phyloP scores from a whole-genome alignment of 2,888 invertebrate species.

The Drosophila ezoana region DNA sequence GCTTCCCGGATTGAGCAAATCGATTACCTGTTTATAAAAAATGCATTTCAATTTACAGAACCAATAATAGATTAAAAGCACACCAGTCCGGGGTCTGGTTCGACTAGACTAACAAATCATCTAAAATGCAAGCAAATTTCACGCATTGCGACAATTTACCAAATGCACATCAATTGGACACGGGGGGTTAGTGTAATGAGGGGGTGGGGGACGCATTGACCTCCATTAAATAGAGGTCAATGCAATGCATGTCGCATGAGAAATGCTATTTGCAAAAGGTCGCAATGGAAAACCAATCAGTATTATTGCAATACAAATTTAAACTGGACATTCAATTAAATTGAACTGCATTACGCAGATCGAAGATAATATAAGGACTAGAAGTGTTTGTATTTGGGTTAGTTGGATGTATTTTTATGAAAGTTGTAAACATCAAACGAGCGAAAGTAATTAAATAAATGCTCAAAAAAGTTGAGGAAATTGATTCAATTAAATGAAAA shows the following conservation, averaged over 20 bases:
- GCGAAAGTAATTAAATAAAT: no score
- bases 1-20: constrained; percentile 94
- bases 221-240: constrained; percentile 63
- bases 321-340: constrained; percentile 41
- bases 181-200: neutral
- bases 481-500: no score
- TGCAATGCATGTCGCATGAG: constrained; percentile 47
- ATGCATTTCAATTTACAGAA: constrained; percentile 67
- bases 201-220: constrained; percentile 26
- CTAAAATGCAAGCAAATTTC: constrained; percentile 67
- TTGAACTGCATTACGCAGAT: constrained; percentile 26
- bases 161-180: neutral
- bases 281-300: constrained; percentile 32
- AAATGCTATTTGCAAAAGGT: constrained; percentile 42
- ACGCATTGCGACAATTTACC: constrained; percentile 51
- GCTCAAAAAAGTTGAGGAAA: no score
- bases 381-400: neutral
- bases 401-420: neutral
- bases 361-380: neutral
- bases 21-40: constrained; percentile 90
- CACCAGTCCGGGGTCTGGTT: neutral
- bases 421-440: no score
- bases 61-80: constrained; percentile 50
- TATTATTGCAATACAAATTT: constrained; percentile 34
- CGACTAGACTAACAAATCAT: constrained; percentile 68